Percentiles rank a stretch among this genome's conserved stretches.
Conservation (phyloP, 2,888 invertebrate genomes). For the Caenorhabditis sinica region DNA sequence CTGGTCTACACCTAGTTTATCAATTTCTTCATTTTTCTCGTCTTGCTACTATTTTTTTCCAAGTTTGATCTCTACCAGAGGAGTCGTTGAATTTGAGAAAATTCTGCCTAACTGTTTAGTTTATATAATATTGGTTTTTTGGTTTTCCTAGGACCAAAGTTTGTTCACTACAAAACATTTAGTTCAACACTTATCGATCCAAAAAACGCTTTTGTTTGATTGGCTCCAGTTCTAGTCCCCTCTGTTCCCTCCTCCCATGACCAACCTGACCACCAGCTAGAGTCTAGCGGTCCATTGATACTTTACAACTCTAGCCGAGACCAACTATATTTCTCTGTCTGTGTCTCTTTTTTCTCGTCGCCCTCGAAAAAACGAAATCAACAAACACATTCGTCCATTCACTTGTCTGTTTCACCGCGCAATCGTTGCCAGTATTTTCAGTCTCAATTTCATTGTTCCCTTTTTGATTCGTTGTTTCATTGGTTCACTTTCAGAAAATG, state of each 20-base stretch:
- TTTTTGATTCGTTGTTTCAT: not conserved
- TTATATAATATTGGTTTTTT: too few relatives aligned
- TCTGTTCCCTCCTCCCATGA: not conserved
- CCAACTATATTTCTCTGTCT: slow-evolving; percentile 24
- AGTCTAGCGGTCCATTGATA: slow-evolving; percentile 34
- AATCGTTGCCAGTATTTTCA: not conserved
- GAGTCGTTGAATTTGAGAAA: too few relatives aligned
- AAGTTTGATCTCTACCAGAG: too few relatives aligned
- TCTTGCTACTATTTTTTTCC: not conserved
- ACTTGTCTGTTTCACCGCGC: slow-evolving; percentile 7
- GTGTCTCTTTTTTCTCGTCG: slow-evolving; percentile 20
- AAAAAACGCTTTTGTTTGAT: not conserved
- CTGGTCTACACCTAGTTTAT: not conserved
- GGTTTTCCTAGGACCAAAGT: too few relatives aligned
- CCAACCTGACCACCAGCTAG: slow-evolving; percentile 35
- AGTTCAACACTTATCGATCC: slow-evolving; percentile 1
- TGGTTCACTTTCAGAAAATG: slow-evolving; percentile 29
- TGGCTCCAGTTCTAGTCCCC: not conserved
- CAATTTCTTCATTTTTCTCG: not conserved
- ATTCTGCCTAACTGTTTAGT: too few relatives aligned
- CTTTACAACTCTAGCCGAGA: slow-evolving; percentile 38
- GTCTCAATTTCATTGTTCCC: slow-evolving; percentile 1
- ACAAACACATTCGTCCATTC: slow-evolving; percentile 26
- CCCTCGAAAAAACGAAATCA: slow-evolving; percentile 25
- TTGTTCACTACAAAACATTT: not conserved